Base-by-base conservation (phyloP, 2,888 invertebrate genomes). In the Toxonevra muliebris region DNA sequence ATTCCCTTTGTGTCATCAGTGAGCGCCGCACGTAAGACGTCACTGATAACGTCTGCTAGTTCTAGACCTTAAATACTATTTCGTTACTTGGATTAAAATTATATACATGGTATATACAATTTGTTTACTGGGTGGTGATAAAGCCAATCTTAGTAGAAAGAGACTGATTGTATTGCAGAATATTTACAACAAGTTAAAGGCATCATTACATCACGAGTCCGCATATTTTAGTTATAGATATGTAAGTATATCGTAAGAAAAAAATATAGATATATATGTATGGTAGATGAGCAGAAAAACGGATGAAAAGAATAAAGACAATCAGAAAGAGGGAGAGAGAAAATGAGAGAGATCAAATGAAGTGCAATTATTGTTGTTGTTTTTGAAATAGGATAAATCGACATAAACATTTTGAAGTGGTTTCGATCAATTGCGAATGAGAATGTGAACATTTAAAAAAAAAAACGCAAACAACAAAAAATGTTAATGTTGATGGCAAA, bases 161-260 rank as follows among this genome's bases (percentile, higher is more conserved):
- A n/a, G n/a, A n/a, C n/a, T 8, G 48, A 48, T 48, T 15, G 48
- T 48, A n/a, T 15, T n/a, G 15, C 8, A 15, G 48, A 48, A 10
- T 19, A 54, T 48, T 61, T 61, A 40, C 66, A 66, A 54, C 61
- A 45, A 52, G 66, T 66, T 61, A 61, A 45, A 66, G 54, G 61
- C 66, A 54, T 66, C 66, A 66, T 66, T 66, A 61, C 66, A 66
- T 61, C 66, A 66, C 61, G 60, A 50, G 61, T 55, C 60, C 48
- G 52, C 66, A 66, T 66, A 66, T 55, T 61, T 66, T 66, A 66
- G 60, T 55, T 43, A 58, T 42, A 50, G 59, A 65, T 41, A 59
- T 17, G 19, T 19, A 17, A 10, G 17, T 45, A 59, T 19, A 61
- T 62, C 12, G 2, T 48, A 13, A 59, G 19, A 59, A 19, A 59